Base-by-base conservation (phyloP, 2,797 vertebrate genomes). In the Rhabdophis nuchalis region DNA sequence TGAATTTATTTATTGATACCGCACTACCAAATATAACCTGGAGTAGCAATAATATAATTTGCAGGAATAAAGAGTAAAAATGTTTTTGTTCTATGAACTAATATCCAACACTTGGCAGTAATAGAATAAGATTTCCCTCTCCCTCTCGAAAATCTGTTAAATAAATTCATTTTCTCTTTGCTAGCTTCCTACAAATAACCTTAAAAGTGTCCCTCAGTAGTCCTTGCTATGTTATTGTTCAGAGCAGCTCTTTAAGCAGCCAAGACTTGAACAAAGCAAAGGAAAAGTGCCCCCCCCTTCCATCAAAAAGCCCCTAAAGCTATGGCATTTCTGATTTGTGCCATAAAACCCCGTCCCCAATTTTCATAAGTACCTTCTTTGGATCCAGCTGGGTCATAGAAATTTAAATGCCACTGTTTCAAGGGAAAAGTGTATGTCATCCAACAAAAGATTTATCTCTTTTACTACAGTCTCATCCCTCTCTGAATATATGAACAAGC, bases 391-490 rank as follows among this genome's bases (percentile, higher is more conserved):
- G 94, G 95, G 95, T 93, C 93, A 91, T 91, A 85, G 94, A 93
- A 90, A 94, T 94, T 93, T 95, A 94, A 94, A 93, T 29, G 6
- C 94, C 93, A 90, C 86, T 92, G 95, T 95, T 96, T 97, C 95
- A 96, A 97, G 94, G 93, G 95, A 95, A 92, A 94, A 85, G 93
- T 94, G 94, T 94, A 92, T 96, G 95, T 94, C 94, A 88, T 94
- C 0, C 0, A 85, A 93, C 50, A 95, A 96, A 97, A 96, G 96
- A 96, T 96, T 95, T 97, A 97, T 96, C 97, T 97, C 97, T 96
- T 90, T 96, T 96, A 96, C 97, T 92, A 94, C 97, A 97, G 95
- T 96, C 97, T 96, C 96, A 89, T 91, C 94, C 50, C 50, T 56
- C 3, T 93, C 57, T 90, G 68, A 97, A 97, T 93, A 92, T 94